A percentile compares a stretch with the other conserved stretches of the same genome.
Conservation (phyloP, 2,888 invertebrate genomes). For the Eupithecia inturbata region DNA sequence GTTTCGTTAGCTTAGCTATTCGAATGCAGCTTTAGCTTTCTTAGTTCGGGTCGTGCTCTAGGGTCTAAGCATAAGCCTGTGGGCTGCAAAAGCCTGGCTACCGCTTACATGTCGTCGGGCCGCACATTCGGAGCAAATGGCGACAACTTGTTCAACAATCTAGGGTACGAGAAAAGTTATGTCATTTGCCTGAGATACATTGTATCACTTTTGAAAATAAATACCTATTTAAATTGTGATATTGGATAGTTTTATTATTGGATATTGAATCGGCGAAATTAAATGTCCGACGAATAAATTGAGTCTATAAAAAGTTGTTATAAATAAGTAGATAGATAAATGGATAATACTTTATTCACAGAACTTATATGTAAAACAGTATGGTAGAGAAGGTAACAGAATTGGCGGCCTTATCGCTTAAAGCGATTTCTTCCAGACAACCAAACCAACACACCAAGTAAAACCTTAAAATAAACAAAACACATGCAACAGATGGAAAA, state of each 20-base stretch:
- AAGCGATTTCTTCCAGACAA: too few relatives aligned
- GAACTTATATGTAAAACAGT: too few relatives aligned
- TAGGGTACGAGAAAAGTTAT: conserved; percentile 65
- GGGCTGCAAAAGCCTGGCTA: conserved; percentile 50
- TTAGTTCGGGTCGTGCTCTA: conserved; percentile 64
- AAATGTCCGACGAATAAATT: too few relatives aligned
- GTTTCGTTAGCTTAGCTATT: neutral
- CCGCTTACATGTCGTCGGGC: conserved; percentile 78
- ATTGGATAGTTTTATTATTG: neutral
- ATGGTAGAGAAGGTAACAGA: too few relatives aligned
- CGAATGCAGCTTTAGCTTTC: conserved; percentile 36
- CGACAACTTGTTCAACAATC: conserved; percentile 81
- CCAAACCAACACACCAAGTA: too few relatives aligned
- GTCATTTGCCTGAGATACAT: conserved; percentile 27
- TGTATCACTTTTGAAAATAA: neutral
- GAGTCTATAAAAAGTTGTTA: neutral
- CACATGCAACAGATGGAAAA: too few relatives aligned
- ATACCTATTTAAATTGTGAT: neutral
- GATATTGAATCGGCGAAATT: too few relatives aligned
- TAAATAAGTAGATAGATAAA: too few relatives aligned
- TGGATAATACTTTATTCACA: too few relatives aligned
- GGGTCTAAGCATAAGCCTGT: conserved; percentile 72
- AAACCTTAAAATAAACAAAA: too few relatives aligned
- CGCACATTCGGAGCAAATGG: conserved; percentile 74
- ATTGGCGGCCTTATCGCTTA: too few relatives aligned